Percentiles rank a stretch among this genome's conserved stretches.
phyloP scores from a whole-genome alignment of 2,888 invertebrate species.

The Xanthorhoe designata region DNA sequence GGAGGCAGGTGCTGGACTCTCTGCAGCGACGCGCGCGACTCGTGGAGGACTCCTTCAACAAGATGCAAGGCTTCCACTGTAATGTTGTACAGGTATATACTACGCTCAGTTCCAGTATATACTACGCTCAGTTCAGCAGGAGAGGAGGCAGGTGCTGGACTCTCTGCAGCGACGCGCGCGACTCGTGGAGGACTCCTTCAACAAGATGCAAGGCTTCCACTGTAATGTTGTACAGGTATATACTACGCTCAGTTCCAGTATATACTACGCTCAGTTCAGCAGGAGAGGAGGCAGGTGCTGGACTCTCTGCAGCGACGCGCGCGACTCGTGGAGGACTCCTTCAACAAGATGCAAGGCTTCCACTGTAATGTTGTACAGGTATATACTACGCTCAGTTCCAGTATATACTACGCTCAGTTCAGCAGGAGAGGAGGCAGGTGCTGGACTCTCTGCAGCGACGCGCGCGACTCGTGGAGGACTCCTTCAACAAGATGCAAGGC shows the following conservation, averaged over 20 bases:
- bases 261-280: no score
- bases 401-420: no score
- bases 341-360: slow-evolving; percentile 96
- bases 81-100: slow-evolving; percentile 84
- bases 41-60: slow-evolving; percentile 95
- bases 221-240: slow-evolving; percentile 88
- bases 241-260: no score
- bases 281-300: slow-evolving; percentile 91
- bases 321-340: slow-evolving; percentile 92
- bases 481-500: slow-evolving; percentile 96
- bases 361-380: slow-evolving; percentile 88
- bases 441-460: slow-evolving; percentile 90
- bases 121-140: no score
- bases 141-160: slow-evolving; percentile 89
- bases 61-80: slow-evolving; percentile 94
- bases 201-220: slow-evolving; percentile 94
- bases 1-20: slow-evolving; percentile 88
- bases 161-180: slow-evolving; percentile 92
- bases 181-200: slow-evolving; percentile 95
- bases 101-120: no score
- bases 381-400: no score
- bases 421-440: slow-evolving; percentile 91
- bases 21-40: slow-evolving; percentile 92
- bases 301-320: slow-evolving; percentile 91
- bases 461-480: slow-evolving; percentile 93